Evolutionary conservation across 2,888 invertebrate species (phyloP), one percentile per base, ranked within the genome.

Genomic region (Tridacna crocea): DNA sequence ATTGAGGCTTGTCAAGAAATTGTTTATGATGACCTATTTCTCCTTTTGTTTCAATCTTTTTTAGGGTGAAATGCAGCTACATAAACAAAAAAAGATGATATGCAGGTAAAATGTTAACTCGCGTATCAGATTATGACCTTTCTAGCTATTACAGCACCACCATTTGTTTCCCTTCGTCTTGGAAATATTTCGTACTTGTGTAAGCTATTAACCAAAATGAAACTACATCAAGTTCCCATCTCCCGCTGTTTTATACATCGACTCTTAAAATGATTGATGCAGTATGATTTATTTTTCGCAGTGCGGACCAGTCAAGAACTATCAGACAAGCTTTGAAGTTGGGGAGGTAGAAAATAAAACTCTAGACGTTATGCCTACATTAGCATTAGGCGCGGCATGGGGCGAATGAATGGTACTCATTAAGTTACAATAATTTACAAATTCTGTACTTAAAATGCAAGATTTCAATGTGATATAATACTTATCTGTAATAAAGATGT

Each of bases 171-270:
- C 36, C 3, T 36, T 36, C 36, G 36, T 36, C 36, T 36, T 8
- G 36, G 12, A 63, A 63, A 63, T 63, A 26, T 26, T 26, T 10
- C 27, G 26, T 63, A 63, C 63, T 27, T 63, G 63, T 63, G 63
- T 63, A 27, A 26, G 63, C 26, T 27, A 63, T 63, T 63, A 63
- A 63, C 24, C 63, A 36, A 70, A 46, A 48, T 70, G 51, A 51
- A 79, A 55, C 82, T 70, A 81, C 85, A 85, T 85, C 83, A 83
- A 83, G 76, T 81, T 82, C 75, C 77, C 85, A 81, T 85, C 83
- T 74, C 83, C 79, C 70, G 79, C 83, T 85, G 85, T 83, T 85
- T 85, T 75, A 79, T 79, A 68, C 81, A 66, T 66, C 51, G 72
- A 75, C 75, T 61, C 76, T 63, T 55, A 58, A 27, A 68, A 80